phyloP scores from a whole-genome alignment of 2,113 vertebrate species.

The Scartelaos histophorus region DNA sequence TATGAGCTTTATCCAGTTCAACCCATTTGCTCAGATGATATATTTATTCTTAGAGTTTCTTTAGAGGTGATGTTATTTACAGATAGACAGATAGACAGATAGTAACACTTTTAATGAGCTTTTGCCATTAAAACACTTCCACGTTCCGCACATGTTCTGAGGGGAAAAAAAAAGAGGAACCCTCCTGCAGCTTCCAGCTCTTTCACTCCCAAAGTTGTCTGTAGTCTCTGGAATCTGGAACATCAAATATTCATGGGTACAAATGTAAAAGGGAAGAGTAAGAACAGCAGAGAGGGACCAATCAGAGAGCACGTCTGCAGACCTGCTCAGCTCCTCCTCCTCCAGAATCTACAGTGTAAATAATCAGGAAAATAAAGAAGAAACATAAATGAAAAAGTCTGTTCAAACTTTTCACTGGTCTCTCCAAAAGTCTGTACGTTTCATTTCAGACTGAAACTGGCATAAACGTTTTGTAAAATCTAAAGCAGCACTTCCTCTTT shows the following conservation, averaged over 20 bases:
- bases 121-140: not conserved
- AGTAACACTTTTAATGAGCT: not conserved
- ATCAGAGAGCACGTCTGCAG: constrained; percentile 77
- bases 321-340: constrained; percentile 55
- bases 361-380: too few species aligned
- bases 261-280: constrained; percentile 82
- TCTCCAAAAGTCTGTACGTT: not conserved
- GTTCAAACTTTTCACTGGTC: constrained; percentile 11
- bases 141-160: not conserved
- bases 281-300: constrained; percentile 80
- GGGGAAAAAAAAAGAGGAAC: constrained; percentile 49
- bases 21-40: too few species aligned
- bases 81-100: too few species aligned
- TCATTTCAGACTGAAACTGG: not conserved
- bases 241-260: constrained; percentile 82
- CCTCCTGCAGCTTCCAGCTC: constrained; percentile 72
- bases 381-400: too few species aligned
- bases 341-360: too few species aligned
- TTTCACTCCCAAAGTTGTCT: constrained; percentile 81
- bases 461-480: not conserved
- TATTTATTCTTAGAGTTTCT: too few species aligned
- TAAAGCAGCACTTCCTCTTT: not conserved
- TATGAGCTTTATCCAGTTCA: too few species aligned
- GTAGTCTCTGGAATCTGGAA: constrained; percentile 66
- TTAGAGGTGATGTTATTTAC: not conserved